Evolutionary conservation across 2,113 vertebrate genomes (phyloP).

Genomic region (Mormoops blainvillei): DNA sequence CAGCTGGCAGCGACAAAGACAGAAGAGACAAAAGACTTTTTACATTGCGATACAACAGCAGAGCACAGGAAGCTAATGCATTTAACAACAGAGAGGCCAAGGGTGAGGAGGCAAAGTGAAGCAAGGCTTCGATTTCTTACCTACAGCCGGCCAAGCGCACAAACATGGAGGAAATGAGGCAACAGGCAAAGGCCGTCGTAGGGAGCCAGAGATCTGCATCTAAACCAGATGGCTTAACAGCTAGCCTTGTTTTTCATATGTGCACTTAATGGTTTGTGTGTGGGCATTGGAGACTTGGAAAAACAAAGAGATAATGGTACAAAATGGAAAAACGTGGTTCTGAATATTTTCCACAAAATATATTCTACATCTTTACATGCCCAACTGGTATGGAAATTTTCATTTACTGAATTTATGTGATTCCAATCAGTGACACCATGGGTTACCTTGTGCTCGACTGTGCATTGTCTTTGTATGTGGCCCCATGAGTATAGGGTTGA

Average conservation of each 20-base stretch:
- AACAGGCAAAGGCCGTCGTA: conserved; percentile 6
- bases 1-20: conserved; percentile 92
- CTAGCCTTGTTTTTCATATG: conserved; percentile 42
- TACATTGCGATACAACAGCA: conserved; percentile 83
- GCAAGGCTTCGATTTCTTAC: conserved; percentile 69
- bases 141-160: conserved; percentile 75
- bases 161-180: conserved; percentile 53
- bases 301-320: conserved; percentile 59
- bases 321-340: conserved; percentile 58
- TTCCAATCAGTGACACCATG: not conserved
- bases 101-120: conserved; percentile 69
- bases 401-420: not conserved
- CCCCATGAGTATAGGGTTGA: not conserved
- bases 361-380: not conserved
- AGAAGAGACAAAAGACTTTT: conserved; percentile 91
- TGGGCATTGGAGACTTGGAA: conserved; percentile 4
- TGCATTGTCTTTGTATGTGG: not conserved
- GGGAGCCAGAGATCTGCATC: conserved; percentile 22
- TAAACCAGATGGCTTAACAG: conserved; percentile 1
- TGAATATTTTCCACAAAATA: conserved; percentile 13
- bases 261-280: conserved; percentile 43
- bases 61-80: conserved; percentile 81
- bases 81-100: conserved; percentile 78
- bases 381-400: not conserved
- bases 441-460: not conserved